These are phyloP conservation scores for Halictus rubicundus DNA, from an alignment of 1,140 invertebrate species.

Conservation along the genomic window DNA sequence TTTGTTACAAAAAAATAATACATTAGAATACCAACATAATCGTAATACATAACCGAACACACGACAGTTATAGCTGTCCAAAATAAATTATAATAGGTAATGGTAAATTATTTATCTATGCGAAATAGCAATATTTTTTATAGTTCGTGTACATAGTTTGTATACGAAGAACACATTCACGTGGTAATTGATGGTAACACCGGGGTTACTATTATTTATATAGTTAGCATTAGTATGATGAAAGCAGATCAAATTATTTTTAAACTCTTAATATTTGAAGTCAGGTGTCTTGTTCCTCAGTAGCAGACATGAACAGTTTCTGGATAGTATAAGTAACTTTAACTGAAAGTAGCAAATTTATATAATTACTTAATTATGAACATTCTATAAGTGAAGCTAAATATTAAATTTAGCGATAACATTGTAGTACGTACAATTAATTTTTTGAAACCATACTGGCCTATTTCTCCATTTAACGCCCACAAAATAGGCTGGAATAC, in stretches of 20 bases:
- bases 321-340: slow-evolving; percentile 51
- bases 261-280: background rate
- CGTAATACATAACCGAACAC: background rate
- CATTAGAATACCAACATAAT: background rate
- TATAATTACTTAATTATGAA: slow-evolving; percentile 11
- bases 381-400: background rate
- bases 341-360: slow-evolving; percentile 44
- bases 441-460: slow-evolving; percentile 78
- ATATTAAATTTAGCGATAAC: background rate
- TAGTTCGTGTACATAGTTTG: background rate
- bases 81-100: slow-evolving; percentile 25
- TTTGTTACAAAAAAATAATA: background rate
- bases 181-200: background rate
- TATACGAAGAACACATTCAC: slow-evolving; percentile 32
- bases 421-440: slow-evolving; percentile 51
- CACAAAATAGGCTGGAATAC: slow-evolving; percentile 94
- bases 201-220: background rate
- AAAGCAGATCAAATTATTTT: background rate
- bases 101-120: background rate
- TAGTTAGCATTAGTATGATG: background rate
- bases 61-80: background rate
- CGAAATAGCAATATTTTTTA: slow-evolving; percentile 18
- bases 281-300: slow-evolving; percentile 52
- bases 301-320: slow-evolving; percentile 60
- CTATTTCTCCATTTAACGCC: slow-evolving; percentile 94